Conservation (phyloP, 1,140 invertebrate species). For the Agrypnia vestita region DNA sequence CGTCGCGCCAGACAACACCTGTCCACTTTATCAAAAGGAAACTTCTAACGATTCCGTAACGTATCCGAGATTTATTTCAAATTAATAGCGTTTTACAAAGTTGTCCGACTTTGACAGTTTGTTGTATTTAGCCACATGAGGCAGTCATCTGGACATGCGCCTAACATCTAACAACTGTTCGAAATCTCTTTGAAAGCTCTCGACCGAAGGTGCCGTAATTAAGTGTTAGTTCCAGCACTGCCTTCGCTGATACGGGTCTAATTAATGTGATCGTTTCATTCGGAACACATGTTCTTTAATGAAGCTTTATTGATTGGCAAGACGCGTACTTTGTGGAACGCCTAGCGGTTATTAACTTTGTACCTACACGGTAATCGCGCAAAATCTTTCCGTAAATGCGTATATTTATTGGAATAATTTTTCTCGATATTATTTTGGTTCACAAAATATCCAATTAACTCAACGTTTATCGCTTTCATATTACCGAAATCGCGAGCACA, state of each 20-base stretch:
- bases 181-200: constrained; percentile 37
- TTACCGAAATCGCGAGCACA: too few relatives aligned
- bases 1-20: neutral
- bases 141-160: constrained; percentile 41
- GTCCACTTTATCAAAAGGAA: neutral
- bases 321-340: neutral
- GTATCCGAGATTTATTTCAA: neutral
- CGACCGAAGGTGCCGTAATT: constrained; percentile 50
- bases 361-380: too few relatives aligned
- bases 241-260: constrained; percentile 6
- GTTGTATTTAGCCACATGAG: neutral
- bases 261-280: constrained; percentile 28
- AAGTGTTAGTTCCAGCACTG: constrained; percentile 34
- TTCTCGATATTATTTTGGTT: too few relatives aligned
- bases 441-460: too few relatives aligned
- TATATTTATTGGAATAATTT: too few relatives aligned
- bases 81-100: constrained; percentile 6
- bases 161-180: constrained; percentile 51
- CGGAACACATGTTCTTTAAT: constrained; percentile 37
- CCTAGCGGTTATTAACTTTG: too few relatives aligned
- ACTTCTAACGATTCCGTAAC: constrained; percentile 3
- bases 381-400: too few relatives aligned
- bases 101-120: neutral
- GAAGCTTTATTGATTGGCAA: constrained; percentile 28
- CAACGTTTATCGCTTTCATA: too few relatives aligned